Percentiles rank a stretch among this genome's conserved stretches.
Evolutionary conservation across 2,888 invertebrate genomes (phyloP).

Genomic region (Drosophila infuscata): DNA sequence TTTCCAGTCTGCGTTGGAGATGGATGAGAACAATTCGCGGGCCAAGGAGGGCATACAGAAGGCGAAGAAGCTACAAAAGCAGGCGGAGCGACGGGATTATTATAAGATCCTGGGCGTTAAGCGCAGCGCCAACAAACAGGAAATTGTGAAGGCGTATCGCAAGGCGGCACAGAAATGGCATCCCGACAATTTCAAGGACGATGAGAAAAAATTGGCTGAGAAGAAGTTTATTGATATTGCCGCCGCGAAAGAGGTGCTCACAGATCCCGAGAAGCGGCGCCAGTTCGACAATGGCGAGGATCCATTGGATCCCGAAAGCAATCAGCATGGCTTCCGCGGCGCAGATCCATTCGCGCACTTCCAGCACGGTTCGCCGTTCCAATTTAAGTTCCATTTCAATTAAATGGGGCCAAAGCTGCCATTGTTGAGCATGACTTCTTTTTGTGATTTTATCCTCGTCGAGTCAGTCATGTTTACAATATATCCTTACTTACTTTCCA

Average conservation of each 20-base stretch:
- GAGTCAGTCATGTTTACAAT: slow-evolving; percentile 34
- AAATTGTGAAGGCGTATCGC: slow-evolving; percentile 97
- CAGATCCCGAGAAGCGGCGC: slow-evolving; percentile 95
- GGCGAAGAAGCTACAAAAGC: slow-evolving; percentile 96
- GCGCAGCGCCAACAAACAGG: slow-evolving; percentile 95
- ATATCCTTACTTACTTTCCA: slow-evolving; percentile 6
- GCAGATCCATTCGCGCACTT: slow-evolving; percentile 94
- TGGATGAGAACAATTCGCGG: slow-evolving; percentile 91
- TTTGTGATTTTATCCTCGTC: slow-evolving; percentile 47
- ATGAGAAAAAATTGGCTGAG: slow-evolving; percentile 97
- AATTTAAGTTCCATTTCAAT: slow-evolving; percentile 99
- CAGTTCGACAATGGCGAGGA: slow-evolving; percentile 98
- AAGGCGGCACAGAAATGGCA: slow-evolving; percentile 99
- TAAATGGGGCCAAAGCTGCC: slow-evolving; percentile 84
- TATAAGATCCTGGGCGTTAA: slow-evolving; percentile 95
- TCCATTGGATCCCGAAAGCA: slow-evolving; percentile 97
- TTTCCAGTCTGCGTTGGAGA: slow-evolving; percentile 93
- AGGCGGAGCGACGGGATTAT: slow-evolving; percentile 96
- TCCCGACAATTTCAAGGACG: slow-evolving; percentile 96
- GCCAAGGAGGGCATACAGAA: slow-evolving; percentile 95
- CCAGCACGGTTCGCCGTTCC: slow-evolving; percentile 95
- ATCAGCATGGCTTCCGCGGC: slow-evolving; percentile 86
- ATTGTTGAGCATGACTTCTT: slow-evolving; percentile 53
- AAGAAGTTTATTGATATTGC: slow-evolving; percentile 99
- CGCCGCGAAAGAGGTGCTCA: slow-evolving; percentile 97